Percentiles rank a stretch among this genome's conserved stretches.
Evolutionary conservation across 2,797 vertebrate genomes (phyloP).

Genomic region (Ceryle rudis): DNA sequence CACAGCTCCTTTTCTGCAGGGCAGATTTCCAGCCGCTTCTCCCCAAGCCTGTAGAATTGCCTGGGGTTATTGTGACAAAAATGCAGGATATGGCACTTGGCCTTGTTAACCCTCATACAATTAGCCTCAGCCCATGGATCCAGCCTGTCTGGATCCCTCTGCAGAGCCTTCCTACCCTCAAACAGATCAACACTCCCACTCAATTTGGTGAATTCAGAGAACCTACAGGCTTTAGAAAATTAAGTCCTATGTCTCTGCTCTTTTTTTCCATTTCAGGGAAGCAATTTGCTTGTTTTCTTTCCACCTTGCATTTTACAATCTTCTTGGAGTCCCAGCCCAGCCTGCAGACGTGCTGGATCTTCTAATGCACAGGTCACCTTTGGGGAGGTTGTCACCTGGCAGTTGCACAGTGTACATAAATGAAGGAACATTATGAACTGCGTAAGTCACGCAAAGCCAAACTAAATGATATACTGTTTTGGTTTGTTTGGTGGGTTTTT

Average conservation of each 20-base stretch:
- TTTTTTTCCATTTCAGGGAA: background rate
- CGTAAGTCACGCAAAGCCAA: background rate
- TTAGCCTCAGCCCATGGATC: no score
- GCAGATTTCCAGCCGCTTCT: no score
- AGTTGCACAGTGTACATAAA: accelerated
- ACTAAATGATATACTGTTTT: background rate
- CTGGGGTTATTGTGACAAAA: no score
- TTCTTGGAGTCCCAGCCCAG: accelerated
- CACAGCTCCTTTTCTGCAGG: no score
- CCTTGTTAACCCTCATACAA: no score
- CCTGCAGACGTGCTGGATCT: background rate
- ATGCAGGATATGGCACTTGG: no score
- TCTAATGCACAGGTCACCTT: background rate
- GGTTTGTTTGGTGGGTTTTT: no score
- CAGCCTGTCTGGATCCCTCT: no score
- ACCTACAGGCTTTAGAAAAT: background rate
- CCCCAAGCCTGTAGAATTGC: no score
- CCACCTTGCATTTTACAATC: background rate
- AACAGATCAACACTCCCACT: no score
- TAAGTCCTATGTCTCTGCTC: background rate
- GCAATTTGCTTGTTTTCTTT: background rate
- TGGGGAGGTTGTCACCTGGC: background rate
- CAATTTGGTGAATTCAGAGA: background rate
- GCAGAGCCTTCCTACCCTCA: no score
- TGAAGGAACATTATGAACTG: background rate